Conservation (phyloP, 2,888 invertebrate species). For the Napeogenes sylphis region DNA sequence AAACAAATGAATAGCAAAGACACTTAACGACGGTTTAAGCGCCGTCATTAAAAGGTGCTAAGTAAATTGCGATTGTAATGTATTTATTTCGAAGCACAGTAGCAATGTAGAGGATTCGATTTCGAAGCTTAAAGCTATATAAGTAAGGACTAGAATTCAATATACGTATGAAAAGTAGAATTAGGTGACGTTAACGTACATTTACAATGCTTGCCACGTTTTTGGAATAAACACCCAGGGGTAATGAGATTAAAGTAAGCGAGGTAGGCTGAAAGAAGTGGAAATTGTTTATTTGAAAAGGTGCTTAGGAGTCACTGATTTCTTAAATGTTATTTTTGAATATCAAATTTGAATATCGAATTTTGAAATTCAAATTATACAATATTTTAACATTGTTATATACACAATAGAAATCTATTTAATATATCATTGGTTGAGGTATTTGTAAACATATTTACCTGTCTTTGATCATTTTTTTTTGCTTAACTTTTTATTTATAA, state of each 20-base stretch:
- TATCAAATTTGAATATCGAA: no score
- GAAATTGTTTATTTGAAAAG: slow-evolving; percentile 4
- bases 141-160: slow-evolving; percentile 7
- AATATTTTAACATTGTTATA: no score
- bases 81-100: slow-evolving; percentile 20
- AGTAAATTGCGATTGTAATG: slow-evolving; percentile 31
- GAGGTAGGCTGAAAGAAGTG: slow-evolving; percentile 30
- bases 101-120: slow-evolving; percentile 2
- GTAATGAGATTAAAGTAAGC: slow-evolving; percentile 52
- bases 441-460: no score
- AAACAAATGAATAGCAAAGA: slow-evolving; percentile 27
- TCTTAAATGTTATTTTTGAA: background rate
- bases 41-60: slow-evolving; percentile 34
- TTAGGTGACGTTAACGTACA: slow-evolving; percentile 5
- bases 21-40: slow-evolving; percentile 24
- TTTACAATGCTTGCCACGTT: slow-evolving; percentile 52
- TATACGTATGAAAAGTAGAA: slow-evolving; percentile 5
- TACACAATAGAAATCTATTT: no score
- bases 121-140: slow-evolving; percentile 1
- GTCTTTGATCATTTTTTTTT: no score
- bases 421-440: no score
- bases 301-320: background rate
- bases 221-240: slow-evolving; percentile 39
- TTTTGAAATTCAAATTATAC: no score
- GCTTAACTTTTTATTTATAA: no score